Conservation (phyloP, 2,888 invertebrate genomes). For the Cerceris ruficornis region DNA sequence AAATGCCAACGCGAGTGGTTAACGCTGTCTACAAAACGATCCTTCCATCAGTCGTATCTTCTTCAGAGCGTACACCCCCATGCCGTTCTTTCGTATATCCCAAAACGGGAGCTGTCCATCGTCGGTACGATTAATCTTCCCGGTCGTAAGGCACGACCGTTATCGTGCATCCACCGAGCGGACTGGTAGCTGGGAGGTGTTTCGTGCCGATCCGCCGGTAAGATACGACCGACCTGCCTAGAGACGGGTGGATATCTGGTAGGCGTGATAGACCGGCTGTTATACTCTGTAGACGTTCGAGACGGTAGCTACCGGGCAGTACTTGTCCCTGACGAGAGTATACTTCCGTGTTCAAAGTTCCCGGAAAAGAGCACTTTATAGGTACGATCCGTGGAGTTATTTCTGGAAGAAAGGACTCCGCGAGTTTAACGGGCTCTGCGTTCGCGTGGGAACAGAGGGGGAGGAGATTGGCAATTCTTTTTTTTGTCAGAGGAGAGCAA, state of each 20-base stretch:
- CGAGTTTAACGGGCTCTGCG: constrained; percentile 7
- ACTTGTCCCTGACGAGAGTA: constrained; percentile 50
- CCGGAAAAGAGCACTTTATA: constrained; percentile 43
- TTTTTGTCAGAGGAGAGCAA: too few relatives aligned
- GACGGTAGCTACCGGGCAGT: constrained; percentile 56
- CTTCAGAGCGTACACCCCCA: constrained; percentile 47
- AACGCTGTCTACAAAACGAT: neutral
- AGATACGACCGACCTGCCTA: constrained; percentile 64
- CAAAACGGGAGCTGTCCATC: constrained; percentile 69
- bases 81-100: constrained; percentile 48
- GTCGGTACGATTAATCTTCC: constrained; percentile 72
- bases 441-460: neutral
- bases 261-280: constrained; percentile 68
- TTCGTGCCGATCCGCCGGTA: constrained; percentile 67
- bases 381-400: constrained; percentile 38
- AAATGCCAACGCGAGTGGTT: neutral
- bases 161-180: constrained; percentile 69
- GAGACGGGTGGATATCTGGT: constrained; percentile 67
- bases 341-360: constrained; percentile 55
- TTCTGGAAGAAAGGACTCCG: constrained; percentile 12
- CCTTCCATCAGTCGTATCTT: constrained; percentile 2
- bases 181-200: constrained; percentile 59
- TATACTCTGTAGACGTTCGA: constrained; percentile 58
- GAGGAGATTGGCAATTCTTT: neutral
- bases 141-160: constrained; percentile 66